A percentile compares a stretch with the other conserved stretches of the same genome.
These are phyloP conservation scores for Hippopotamyrus pictus DNA, from an alignment of 2,797 vertebrate genomes.

Conservation along the genomic window DNA sequence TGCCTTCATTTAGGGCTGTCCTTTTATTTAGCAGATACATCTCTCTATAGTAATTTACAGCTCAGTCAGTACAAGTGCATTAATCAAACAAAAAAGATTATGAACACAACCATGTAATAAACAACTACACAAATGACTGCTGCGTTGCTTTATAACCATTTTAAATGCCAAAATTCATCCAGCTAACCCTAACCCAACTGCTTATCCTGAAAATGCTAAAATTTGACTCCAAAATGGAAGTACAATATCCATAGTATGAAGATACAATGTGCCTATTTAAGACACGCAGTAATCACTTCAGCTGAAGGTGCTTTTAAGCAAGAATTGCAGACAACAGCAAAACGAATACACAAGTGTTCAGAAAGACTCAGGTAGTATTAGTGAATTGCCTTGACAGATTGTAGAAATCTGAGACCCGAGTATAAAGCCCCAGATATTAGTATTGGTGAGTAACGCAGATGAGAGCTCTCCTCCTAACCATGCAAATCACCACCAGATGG, in stretches of 20 bases:
- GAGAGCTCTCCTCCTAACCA: conserved; percentile 10
- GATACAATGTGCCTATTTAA: not conserved
- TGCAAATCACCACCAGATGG: conserved; percentile 12
- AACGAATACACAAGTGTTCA: not conserved
- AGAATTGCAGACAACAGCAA: not conserved
- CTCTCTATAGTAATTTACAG: not conserved
- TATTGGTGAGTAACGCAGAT: not conserved
- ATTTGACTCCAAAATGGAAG: not conserved
- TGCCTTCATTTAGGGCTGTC: not conserved
- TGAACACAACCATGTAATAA: not conserved
- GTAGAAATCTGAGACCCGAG: not conserved
- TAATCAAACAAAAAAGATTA: not conserved
- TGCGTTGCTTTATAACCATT: not conserved
- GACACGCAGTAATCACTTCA: not conserved
- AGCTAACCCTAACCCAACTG: not conserved
- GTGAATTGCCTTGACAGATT: not conserved
- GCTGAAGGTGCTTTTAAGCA: not conserved
- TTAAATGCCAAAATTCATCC: not conserved
- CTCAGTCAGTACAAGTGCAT: not conserved
- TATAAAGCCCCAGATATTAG: not conserved
- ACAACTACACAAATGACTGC: not conserved
- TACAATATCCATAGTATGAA: not conserved
- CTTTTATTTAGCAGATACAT: not conserved
- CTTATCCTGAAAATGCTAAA: not conserved
- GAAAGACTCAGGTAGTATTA: not conserved